Conservation (phyloP, 2,888 invertebrate species). For the Eupithecia subumbrata region DNA sequence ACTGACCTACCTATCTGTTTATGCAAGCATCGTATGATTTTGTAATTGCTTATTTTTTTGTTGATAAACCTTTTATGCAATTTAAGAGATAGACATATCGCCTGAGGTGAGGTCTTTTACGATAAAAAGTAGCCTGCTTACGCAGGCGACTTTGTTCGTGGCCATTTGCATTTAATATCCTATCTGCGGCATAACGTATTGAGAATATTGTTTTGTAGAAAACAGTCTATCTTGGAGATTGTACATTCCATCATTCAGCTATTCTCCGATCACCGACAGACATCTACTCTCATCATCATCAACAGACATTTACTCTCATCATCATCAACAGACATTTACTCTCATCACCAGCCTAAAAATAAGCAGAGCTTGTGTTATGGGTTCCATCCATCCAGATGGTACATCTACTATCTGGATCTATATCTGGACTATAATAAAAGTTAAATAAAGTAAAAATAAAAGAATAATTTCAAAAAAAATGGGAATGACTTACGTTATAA, state of each 20-base stretch:
- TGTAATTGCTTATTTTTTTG: neutral
- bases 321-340: neutral
- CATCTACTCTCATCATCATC: neutral
- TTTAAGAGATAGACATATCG: neutral
- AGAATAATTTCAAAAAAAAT: too few relatives aligned
- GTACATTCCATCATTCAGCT: neutral
- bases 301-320: neutral
- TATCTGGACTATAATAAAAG: too few relatives aligned
- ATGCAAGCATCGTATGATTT: neutral
- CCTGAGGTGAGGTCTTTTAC: neutral
- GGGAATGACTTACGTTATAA: too few relatives aligned
- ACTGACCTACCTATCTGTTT: neutral
- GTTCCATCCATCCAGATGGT: neutral
- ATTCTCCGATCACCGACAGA: neutral
- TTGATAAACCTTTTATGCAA: neutral
- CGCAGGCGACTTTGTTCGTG: neutral
- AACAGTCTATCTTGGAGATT: neutral
- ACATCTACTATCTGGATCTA: too few relatives aligned
- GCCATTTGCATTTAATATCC: neutral
- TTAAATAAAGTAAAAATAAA: too few relatives aligned
- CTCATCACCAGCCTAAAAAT: neutral
- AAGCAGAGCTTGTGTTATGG: neutral
- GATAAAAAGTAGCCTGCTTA: neutral
- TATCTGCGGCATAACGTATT: neutral
- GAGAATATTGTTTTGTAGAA: neutral